phyloP scores from a whole-genome alignment of 2,888 invertebrate species.

The Mycalesis mineus region DNA sequence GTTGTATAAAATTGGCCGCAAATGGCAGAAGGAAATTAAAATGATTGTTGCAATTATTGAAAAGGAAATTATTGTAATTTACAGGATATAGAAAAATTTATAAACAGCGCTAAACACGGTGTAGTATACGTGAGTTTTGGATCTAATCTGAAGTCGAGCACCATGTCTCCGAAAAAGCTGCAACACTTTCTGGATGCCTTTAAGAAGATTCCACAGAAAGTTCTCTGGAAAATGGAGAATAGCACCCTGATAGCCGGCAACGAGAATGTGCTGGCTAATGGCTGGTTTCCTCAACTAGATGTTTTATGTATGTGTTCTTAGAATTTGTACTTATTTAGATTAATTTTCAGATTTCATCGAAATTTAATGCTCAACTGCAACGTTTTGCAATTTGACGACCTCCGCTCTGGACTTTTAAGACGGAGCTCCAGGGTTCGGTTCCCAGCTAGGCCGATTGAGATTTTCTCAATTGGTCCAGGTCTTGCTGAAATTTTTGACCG shows the following conservation, averaged over 20 bases:
- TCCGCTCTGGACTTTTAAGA: neutral
- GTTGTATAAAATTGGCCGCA: too few species aligned
- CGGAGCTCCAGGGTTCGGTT: neutral
- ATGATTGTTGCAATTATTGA: too few species aligned
- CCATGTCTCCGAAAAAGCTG: constrained; percentile 78
- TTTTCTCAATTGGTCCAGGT: too few species aligned
- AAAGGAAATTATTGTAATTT: constrained; percentile 31
- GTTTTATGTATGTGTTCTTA: constrained; percentile 79
- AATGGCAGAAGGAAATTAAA: too few species aligned
- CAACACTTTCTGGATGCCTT: constrained; percentile 79
- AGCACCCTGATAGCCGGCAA: constrained; percentile 73
- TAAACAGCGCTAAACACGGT: constrained; percentile 79
- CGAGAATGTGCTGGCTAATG: constrained; percentile 77
- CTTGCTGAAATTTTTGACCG: too few species aligned
- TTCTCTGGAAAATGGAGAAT: constrained; percentile 86
- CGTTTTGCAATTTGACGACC: too few species aligned
- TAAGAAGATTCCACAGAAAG: constrained; percentile 78
- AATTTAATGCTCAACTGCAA: too few species aligned
- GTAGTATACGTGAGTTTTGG: constrained; percentile 86
- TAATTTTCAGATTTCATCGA: too few species aligned
- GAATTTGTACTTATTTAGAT: too few species aligned
- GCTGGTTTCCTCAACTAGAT: constrained; percentile 84
- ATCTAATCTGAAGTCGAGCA: constrained; percentile 81
- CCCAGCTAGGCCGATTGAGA: too few species aligned
- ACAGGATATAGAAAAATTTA: constrained; percentile 78